Evolutionary conservation across 2,888 invertebrate species (phyloP).

Genomic region (Tanytarsus gracilentus): DNA sequence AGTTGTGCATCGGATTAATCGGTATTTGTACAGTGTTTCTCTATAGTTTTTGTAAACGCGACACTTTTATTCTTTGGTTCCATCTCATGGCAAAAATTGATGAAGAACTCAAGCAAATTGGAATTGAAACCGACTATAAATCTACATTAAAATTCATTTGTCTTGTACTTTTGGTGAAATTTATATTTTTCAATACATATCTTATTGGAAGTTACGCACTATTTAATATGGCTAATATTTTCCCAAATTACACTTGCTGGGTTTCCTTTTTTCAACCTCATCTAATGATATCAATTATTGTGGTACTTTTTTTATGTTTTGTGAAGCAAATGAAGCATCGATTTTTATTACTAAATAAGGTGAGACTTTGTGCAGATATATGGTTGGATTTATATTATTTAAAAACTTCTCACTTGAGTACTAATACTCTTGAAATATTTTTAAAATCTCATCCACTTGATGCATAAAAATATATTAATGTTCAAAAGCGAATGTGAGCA

Average conservation of each 20-base stretch:
- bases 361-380: constrained; percentile 31
- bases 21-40: constrained; percentile 34
- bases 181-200: constrained; percentile 36
- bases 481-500: too few species aligned
- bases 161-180: constrained; percentile 36
- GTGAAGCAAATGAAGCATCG: constrained; percentile 39
- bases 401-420: not conserved
- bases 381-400: not conserved
- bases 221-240: constrained; percentile 36
- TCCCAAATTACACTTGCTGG: constrained; percentile 38
- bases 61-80: constrained; percentile 19
- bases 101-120: constrained; percentile 37
- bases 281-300: constrained; percentile 39
- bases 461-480: too few species aligned
- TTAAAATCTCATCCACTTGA: too few species aligned
- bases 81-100: constrained; percentile 33
- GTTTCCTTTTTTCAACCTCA: constrained; percentile 40
- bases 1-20: constrained; percentile 36
- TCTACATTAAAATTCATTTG: constrained; percentile 38
- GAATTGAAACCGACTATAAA: constrained; percentile 38
- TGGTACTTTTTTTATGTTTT: constrained; percentile 38
- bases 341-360: constrained; percentile 39
- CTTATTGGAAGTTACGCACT: constrained; percentile 38
- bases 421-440: too few species aligned
- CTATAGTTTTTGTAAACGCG: constrained; percentile 33